Percentiles rank a stretch among this genome's conserved stretches.
phyloP scores from a whole-genome alignment of 2,797 vertebrate genomes.

The Lepidocolaptes lacrymiger region DNA sequence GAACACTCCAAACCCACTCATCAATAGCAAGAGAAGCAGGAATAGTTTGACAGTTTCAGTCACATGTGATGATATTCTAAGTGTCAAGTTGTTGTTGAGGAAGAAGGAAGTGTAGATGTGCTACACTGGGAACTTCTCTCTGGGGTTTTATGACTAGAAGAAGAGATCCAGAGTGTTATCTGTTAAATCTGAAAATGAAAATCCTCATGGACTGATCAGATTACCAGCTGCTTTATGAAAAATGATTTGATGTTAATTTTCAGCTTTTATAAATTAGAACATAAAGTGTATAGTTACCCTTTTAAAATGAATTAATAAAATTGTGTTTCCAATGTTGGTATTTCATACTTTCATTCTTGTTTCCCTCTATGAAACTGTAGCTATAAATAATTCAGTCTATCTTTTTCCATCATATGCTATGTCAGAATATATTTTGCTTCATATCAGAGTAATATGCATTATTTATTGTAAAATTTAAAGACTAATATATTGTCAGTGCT shows the following conservation, averaged over 20 bases:
- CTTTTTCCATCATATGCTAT: background rate
- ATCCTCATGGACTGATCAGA: background rate
- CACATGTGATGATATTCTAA: background rate
- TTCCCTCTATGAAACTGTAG: background rate
- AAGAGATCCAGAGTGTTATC: background rate
- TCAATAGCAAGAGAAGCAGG: background rate
- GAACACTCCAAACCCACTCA: background rate
- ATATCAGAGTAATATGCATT: background rate
- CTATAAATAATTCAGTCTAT: background rate
- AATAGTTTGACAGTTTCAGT: background rate
- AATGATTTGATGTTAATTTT: background rate
- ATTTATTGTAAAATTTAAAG: background rate
- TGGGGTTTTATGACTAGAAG: background rate
- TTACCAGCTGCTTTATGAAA: background rate
- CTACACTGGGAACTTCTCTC: background rate
- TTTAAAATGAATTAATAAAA: background rate
- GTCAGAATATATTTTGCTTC: background rate
- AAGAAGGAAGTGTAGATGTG: background rate
- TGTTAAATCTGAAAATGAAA: conserved; percentile 6
- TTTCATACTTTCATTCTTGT: background rate
- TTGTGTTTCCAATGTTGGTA: background rate
- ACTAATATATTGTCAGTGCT: background rate
- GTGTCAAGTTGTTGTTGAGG: background rate
- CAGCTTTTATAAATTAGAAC: background rate
- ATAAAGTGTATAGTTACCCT: background rate